Percentiles rank a stretch among this genome's conserved stretches.
phyloP scores from a whole-genome alignment of 1,140 invertebrate genomes.

The Ctenoplectra terminalis region DNA sequence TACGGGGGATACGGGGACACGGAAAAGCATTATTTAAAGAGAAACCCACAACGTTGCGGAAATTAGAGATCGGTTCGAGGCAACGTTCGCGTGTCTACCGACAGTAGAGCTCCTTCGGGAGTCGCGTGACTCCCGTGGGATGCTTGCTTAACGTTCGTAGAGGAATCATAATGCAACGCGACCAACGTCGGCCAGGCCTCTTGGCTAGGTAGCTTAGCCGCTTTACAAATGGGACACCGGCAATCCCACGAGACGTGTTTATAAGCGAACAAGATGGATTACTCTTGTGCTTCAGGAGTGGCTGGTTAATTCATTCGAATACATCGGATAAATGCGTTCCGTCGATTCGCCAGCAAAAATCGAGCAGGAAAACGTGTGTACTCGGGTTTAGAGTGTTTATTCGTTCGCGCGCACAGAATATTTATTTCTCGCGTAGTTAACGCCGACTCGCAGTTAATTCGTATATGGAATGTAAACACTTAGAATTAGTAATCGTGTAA shows the following conservation, averaged over 20 bases:
- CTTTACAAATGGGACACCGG: conserved; percentile 10
- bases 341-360: neutral
- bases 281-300: conserved; percentile 1
- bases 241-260: conserved; percentile 44
- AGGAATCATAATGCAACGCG: conserved; percentile 49
- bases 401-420: neutral
- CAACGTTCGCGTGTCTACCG: conserved; percentile 52
- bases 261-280: conserved; percentile 15
- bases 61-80: neutral
- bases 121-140: conserved; percentile 57
- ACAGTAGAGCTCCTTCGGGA: conserved; percentile 41
- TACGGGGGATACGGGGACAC: neutral
- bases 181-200: neutral
- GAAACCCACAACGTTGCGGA: neutral
- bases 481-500: neutral
- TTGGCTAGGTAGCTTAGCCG: neutral
- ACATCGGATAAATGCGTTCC: neutral
- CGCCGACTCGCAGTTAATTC: neutral
- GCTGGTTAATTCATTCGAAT: conserved; percentile 31
- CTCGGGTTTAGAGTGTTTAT: neutral
- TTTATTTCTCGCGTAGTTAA: conserved; percentile 9
- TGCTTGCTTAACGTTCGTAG: conserved; percentile 46
- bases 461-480: neutral
- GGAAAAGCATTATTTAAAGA: neutral
- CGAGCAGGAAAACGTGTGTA: neutral